Evolutionary conservation across 35 echinoderm and acorn worm species (phyloP).

Genomic region (Lytechinus variegatus): DNA sequence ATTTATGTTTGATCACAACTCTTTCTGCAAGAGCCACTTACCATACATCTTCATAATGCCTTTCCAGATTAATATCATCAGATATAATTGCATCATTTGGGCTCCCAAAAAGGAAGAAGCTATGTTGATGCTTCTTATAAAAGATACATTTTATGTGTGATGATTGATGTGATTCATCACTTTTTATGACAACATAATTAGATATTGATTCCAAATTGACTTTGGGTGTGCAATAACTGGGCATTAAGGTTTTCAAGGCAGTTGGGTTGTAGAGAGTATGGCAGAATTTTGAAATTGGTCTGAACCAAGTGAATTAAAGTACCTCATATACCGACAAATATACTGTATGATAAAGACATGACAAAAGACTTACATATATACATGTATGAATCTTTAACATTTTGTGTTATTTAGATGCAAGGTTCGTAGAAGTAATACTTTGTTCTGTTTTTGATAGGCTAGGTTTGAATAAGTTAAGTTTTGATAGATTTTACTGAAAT

Average conservation of each 20-base stretch:
- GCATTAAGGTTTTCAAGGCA: neutral
- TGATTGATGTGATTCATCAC: neutral
- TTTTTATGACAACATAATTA: neutral
- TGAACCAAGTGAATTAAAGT: too few species aligned
- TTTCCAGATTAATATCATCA: neutral
- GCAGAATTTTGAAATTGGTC: neutral
- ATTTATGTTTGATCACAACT: too few species aligned
- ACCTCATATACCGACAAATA: too few species aligned
- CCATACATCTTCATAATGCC: neutral
- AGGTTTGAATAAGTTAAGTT: too few species aligned
- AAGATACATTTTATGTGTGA: neutral
- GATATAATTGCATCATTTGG: neutral
- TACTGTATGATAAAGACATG: too few species aligned
- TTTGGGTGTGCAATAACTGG: neutral
- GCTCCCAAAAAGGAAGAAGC: neutral
- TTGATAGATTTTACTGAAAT: too few species aligned
- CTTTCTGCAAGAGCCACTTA: neutral
- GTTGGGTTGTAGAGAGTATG: neutral
- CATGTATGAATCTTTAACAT: too few species aligned
- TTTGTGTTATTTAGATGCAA: too few species aligned
- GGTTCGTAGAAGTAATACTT: too few species aligned
- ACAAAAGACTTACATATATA: too few species aligned
- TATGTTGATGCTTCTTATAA: neutral
- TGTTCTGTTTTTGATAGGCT: too few species aligned
- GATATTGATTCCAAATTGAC: neutral